Evolutionary conservation across 1,140 invertebrate genomes (phyloP).

Genomic region (Diachasmimorpha longicaudata): DNA sequence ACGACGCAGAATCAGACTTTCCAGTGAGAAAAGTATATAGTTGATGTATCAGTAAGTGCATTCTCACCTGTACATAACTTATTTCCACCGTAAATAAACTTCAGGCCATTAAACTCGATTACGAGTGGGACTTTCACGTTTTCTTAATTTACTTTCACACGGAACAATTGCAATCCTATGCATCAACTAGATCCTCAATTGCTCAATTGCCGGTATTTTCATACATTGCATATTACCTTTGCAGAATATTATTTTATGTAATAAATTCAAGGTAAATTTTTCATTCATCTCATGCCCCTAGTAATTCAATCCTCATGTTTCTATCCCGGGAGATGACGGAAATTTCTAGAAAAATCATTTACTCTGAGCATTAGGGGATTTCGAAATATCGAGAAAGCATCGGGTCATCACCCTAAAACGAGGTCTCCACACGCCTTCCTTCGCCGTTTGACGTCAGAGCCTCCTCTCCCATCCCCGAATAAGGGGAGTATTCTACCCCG

Average conservation of each 20-base stretch:
- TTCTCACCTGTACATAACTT: conserved; percentile 4
- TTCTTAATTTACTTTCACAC: conserved; percentile 48
- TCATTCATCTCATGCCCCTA: neutral
- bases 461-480: conserved; percentile 26
- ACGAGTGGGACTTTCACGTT: conserved; percentile 45
- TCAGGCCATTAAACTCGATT: conserved; percentile 3
- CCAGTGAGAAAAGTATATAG: neutral
- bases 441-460: conserved; percentile 24
- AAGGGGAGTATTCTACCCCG: neutral
- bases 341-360: no score
- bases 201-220: neutral
- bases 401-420: neutral
- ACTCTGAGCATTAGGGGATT: neutral
- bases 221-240: no score
- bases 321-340: no score
- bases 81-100: neutral
- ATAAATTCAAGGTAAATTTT: no score
- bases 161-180: conserved; percentile 34
- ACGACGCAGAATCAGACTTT: neutral
- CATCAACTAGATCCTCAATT: neutral
- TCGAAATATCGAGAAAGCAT: neutral
- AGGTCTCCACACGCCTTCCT: neutral
- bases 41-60: neutral
- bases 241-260: no score
- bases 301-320: no score